phyloP scores from a whole-genome alignment of 1,140 invertebrate species.

The Drosophila takahashii region DNA sequence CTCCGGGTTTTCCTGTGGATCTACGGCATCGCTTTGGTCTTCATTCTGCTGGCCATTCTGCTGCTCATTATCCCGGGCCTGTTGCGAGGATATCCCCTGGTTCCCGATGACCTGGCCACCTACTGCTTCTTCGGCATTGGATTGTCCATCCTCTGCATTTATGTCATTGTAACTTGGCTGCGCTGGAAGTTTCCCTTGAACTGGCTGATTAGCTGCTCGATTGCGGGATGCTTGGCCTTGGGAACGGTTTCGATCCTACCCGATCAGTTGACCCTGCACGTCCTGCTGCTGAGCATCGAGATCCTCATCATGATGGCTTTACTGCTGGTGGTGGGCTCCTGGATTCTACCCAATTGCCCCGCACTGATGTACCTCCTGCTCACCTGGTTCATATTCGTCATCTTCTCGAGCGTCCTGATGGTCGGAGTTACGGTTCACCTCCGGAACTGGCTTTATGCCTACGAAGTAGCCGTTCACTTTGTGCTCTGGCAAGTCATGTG shows the following conservation, averaged over 20 bases:
- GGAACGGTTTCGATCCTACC: constrained; percentile 14
- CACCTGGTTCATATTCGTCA: constrained; percentile 7
- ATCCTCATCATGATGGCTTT: constrained; percentile 27
- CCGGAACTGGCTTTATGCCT: accelerated
- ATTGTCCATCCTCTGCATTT: constrained; percentile 17
- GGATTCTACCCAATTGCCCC: constrained; percentile 4
- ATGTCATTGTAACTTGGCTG: constrained; percentile 12
- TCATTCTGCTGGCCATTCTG: constrained; percentile 16
- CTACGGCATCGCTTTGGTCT: constrained; percentile 24
- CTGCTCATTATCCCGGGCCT: constrained; percentile 14
- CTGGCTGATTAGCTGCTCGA: constrained; percentile 33
- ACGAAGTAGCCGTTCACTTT: constrained; percentile 1
- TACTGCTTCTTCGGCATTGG: constrained; percentile 4
- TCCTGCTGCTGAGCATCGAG: constrained; percentile 16
- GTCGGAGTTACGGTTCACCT: background rate
- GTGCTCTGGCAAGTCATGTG: constrained; percentile 8
- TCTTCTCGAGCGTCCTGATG: background rate
- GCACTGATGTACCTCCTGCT: background rate
- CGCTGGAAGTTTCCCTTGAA: constrained; percentile 37
- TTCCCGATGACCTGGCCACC: background rate
- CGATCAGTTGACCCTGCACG: background rate
- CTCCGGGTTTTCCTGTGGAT: constrained; percentile 9
- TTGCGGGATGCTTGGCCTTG: constrained; percentile 23
- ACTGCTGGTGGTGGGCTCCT: constrained; percentile 31
- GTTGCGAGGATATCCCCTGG: background rate